These are phyloP conservation scores for Epinotia ramella DNA, from an alignment of 2,888 invertebrate genomes.

Conservation along the genomic window DNA sequence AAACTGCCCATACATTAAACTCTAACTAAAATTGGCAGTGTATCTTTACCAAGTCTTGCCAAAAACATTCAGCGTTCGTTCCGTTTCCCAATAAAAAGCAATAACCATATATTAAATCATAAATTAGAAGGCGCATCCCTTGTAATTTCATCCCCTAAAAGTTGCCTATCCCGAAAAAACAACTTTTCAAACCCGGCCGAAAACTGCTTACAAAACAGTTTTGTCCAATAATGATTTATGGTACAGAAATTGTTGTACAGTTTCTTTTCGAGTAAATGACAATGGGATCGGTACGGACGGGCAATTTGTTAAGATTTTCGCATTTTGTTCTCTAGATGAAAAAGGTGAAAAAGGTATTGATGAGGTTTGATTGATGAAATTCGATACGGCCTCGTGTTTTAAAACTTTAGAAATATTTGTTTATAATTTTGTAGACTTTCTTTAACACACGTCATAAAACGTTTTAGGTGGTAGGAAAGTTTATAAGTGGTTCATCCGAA, in stretches of 20 bases:
- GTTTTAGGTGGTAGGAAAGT: neutral
- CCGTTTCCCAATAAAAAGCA: constrained; percentile 19
- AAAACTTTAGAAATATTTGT: neutral
- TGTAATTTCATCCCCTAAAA: constrained; percentile 17
- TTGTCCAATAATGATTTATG: constrained; percentile 40
- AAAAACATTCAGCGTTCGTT: constrained; percentile 11
- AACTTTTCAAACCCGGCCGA: constrained; percentile 29
- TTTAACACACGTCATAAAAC: neutral
- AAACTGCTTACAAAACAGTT: constrained; percentile 35
- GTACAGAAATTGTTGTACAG: constrained; percentile 31
- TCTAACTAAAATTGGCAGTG: constrained; percentile 15
- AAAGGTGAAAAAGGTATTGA: constrained; percentile 28
- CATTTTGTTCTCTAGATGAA: constrained; percentile 16
- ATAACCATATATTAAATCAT: constrained; percentile 36
- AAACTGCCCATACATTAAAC: neutral
- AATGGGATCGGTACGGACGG: constrained; percentile 6
- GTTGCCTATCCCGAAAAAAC: constrained; percentile 32
- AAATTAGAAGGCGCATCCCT: constrained; percentile 24
- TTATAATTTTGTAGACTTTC: neutral
- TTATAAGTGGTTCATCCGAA: neutral
- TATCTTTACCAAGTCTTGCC: constrained; percentile 8
- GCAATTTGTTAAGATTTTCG: constrained; percentile 31
- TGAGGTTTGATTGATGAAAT: constrained; percentile 11
- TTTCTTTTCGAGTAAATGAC: constrained; percentile 31
- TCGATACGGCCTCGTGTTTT: neutral